Evolutionary conservation across 2,797 vertebrate species (phyloP).

Genomic region (Melanotaenia parkinsoni): DNA sequence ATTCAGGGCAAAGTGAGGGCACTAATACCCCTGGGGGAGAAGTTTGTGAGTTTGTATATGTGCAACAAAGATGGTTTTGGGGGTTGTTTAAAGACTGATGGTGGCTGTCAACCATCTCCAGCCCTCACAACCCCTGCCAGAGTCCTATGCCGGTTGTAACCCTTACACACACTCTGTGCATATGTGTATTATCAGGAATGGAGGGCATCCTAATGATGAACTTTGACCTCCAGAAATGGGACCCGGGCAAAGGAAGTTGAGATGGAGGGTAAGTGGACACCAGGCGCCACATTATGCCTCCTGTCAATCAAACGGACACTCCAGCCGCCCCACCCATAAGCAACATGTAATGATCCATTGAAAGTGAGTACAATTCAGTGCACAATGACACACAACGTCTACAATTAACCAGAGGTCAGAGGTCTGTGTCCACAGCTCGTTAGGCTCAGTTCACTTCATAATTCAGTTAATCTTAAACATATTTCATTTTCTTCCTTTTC

Average conservation of each 20-base stretch:
- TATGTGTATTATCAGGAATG: slow-evolving; percentile 62
- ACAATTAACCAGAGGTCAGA: slow-evolving; percentile 20
- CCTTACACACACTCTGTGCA: slow-evolving; percentile 24
- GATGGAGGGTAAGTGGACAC: slow-evolving; percentile 57
- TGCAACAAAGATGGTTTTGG: slow-evolving; percentile 27
- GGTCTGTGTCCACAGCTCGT: not conserved
- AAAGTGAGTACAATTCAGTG: slow-evolving; percentile 44
- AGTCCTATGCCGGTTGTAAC: slow-evolving; percentile 38
- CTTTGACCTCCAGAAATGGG: slow-evolving; percentile 78
- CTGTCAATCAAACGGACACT: slow-evolving; percentile 70
- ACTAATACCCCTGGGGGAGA: slow-evolving; percentile 55
- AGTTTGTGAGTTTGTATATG: slow-evolving; percentile 23
- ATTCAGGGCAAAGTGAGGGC: slow-evolving; percentile 67
- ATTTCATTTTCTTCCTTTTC: not conserved
- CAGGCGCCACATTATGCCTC: slow-evolving; percentile 74
- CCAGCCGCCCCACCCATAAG: slow-evolving; percentile 21
- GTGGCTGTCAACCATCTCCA: slow-evolving; percentile 60
- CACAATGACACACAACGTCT: not conserved
- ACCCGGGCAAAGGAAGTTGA: slow-evolving; percentile 81
- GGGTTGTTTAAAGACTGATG: slow-evolving; percentile 66
- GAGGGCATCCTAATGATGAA: slow-evolving; percentile 76
- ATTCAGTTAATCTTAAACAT: not conserved
- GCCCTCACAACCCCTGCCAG: slow-evolving; percentile 51
- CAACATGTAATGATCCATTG: slow-evolving; percentile 19
- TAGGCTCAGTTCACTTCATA: not conserved